phyloP scores from a whole-genome alignment of 2,797 vertebrate species.

The Heterohyrax brucei region DNA sequence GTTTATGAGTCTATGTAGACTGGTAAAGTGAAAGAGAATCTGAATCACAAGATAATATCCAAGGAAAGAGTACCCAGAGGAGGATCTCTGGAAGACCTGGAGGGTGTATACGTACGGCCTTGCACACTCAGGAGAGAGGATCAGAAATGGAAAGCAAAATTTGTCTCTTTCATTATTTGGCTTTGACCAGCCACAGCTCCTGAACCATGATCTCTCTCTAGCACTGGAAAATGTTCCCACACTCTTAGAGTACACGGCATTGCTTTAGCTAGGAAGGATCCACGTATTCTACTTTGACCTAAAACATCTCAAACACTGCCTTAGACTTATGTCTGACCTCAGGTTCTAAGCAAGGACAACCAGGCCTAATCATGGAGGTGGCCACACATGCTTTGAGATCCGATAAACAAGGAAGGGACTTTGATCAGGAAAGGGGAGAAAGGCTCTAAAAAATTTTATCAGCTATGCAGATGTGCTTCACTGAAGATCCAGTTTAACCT shows the following conservation, averaged over 20 bases:
- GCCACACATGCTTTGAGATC: not conserved
- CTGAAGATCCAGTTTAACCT: not conserved
- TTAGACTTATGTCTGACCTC: not conserved
- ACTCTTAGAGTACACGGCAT: not conserved
- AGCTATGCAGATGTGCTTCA: not conserved
- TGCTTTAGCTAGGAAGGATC: not conserved
- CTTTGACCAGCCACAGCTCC: not conserved
- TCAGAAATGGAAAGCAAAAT: not conserved
- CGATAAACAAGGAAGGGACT: not conserved
- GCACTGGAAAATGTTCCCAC: not conserved
- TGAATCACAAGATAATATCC: not conserved
- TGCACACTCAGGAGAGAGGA: not conserved
- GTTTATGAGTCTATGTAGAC: not conserved
- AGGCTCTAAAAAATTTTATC: not conserved
- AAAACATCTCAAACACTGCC: not conserved
- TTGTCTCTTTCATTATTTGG: not conserved
- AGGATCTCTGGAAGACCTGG: too few relatives aligned
- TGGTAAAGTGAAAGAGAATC: not conserved
- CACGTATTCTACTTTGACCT: not conserved
- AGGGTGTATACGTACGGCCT: not conserved
- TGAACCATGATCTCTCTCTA: not conserved
- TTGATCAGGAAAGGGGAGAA: not conserved
- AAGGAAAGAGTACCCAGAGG: not conserved
- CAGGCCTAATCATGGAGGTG: not conserved
- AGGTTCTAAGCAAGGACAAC: not conserved